Conservation (phyloP, 1,140 invertebrate genomes). For the Brachionus plicatilis region DNA sequence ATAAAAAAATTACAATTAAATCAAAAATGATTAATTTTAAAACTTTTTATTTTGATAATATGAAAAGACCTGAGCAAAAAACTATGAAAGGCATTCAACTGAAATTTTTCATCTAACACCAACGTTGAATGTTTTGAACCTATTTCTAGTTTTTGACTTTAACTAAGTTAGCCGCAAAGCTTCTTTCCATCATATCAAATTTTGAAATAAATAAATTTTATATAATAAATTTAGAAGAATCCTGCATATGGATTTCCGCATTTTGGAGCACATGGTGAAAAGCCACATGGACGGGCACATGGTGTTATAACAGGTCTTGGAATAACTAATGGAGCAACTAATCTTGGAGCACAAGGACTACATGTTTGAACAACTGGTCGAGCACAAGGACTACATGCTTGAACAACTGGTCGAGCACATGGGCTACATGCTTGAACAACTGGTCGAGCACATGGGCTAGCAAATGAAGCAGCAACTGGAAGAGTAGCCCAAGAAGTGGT, state of each 20-base stretch:
- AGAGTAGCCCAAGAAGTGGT: neutral
- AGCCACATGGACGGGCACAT: neutral
- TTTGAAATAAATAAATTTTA: neutral
- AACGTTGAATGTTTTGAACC: neutral
- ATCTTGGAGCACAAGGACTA: neutral
- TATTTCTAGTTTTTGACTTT: neutral
- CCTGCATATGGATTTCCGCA: neutral
- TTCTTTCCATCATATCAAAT: neutral
- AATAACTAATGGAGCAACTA: neutral
- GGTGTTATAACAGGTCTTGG: neutral
- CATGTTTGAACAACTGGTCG: neutral
- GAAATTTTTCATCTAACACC: slow-evolving; percentile 22
- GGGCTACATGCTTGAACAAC: neutral
- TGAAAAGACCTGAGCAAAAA: neutral
- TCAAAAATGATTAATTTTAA: neutral
- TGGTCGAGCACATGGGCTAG: neutral
- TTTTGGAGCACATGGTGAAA: neutral
- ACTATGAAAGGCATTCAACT: neutral
- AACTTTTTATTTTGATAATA: neutral
- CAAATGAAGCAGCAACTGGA: neutral
- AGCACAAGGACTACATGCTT: neutral
- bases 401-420: neutral
- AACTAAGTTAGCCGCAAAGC: neutral
- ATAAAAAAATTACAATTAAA: neutral
- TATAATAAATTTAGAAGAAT: neutral